A percentile compares a stretch with the other conserved stretches of the same genome.
phyloP scores from a whole-genome alignment of 1,140 invertebrate genomes.

The Drosophila varians region DNA sequence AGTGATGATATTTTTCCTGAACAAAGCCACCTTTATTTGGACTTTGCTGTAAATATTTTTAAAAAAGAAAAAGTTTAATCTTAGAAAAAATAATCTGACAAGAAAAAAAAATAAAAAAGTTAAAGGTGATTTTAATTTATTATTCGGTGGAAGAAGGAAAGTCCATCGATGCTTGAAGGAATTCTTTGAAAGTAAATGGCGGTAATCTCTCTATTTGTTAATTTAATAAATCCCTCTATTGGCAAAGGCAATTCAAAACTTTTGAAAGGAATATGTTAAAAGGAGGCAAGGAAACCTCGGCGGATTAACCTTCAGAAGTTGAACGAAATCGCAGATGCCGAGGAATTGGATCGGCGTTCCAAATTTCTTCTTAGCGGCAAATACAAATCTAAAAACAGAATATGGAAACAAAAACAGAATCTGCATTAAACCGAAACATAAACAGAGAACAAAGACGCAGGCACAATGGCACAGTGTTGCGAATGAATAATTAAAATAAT shows the following conservation, averaged over 20 bases:
- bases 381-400: slow-evolving; percentile 32
- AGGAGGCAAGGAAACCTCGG: neutral
- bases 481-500: slow-evolving; percentile 78
- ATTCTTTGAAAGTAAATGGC: too few species aligned
- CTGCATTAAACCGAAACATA: neutral
- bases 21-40: too few species aligned
- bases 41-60: too few species aligned
- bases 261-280: neutral
- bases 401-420: neutral
- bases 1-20: too few species aligned
- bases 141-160: too few species aligned
- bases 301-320: slow-evolving; percentile 48
- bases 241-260: neutral
- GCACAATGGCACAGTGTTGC: slow-evolving; percentile 75
- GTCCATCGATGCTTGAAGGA: too few species aligned
- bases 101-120: too few species aligned
- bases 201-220: neutral
- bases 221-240: neutral
- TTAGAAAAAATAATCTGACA: too few species aligned
- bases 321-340: slow-evolving; percentile 20
- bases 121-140: too few species aligned
- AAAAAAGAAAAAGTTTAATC: too few species aligned
- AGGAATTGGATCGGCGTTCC: neutral
- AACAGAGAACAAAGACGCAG: slow-evolving; percentile 24
- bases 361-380: slow-evolving; percentile 38